Evolutionary conservation across 2,888 invertebrate species (phyloP).

Genomic region (Chrysolina americana): DNA sequence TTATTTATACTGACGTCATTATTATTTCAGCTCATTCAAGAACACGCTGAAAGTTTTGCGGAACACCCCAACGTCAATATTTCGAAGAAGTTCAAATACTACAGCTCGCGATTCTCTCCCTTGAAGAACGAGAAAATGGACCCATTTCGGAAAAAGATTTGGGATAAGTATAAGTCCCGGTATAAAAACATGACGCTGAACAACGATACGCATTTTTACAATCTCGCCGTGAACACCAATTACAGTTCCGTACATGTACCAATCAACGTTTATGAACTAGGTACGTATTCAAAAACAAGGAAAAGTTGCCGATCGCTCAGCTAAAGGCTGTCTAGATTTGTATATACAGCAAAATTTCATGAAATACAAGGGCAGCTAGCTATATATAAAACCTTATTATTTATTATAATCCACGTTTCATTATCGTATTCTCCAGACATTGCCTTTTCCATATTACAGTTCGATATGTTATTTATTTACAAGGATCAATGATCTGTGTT

Average conservation of each 20-base stretch:
- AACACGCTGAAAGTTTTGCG: constrained; percentile 80
- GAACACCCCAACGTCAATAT: constrained; percentile 68
- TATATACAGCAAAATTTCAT: too few species aligned
- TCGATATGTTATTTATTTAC: too few species aligned
- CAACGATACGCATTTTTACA: constrained; percentile 87
- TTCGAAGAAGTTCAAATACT: constrained; percentile 73
- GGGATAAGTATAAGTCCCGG: constrained; percentile 59
- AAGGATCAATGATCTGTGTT: too few species aligned
- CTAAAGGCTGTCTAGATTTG: too few species aligned
- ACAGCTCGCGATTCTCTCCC: constrained; percentile 86
- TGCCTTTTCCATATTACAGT: too few species aligned
- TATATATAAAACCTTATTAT: too few species aligned
- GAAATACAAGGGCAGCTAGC: too few species aligned
- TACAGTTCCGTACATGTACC: constrained; percentile 94
- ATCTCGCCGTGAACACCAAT: constrained; percentile 84
- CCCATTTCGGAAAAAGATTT: constrained; percentile 49
- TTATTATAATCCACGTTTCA: too few species aligned
- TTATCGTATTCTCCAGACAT: too few species aligned
- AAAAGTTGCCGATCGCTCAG: too few species aligned
- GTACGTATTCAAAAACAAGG: too few species aligned
- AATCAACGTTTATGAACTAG: constrained; percentile 90
- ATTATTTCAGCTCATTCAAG: constrained; percentile 79
- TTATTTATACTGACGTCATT: neutral
- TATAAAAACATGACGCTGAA: constrained; percentile 76
- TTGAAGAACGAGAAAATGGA: constrained; percentile 62